Percentiles rank a stretch among this genome's conserved stretches.
Evolutionary conservation across 2,797 vertebrate species (phyloP).

Genomic region (Fringilla coelebs): DNA sequence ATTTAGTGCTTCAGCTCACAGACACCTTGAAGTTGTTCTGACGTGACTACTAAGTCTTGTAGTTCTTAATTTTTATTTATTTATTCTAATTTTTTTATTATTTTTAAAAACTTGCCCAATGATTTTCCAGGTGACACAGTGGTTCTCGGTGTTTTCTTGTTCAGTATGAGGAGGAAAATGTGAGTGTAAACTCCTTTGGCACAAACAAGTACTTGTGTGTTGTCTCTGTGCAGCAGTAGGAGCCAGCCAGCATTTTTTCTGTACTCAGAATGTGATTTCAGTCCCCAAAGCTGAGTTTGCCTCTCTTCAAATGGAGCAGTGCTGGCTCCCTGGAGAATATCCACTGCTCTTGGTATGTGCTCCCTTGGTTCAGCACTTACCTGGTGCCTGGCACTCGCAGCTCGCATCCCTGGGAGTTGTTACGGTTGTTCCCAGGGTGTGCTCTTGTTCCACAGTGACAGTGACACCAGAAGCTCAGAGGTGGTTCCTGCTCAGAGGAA

Average conservation of each 20-base stretch:
- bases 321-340: neutral
- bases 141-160: neutral
- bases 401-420: neutral
- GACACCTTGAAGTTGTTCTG: neutral
- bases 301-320: neutral
- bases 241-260: neutral
- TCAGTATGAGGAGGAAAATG: neutral
- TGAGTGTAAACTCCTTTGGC: neutral
- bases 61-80: neutral
- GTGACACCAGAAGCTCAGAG: neutral
- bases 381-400: neutral
- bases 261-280: neutral
- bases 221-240: neutral
- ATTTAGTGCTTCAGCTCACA: neutral
- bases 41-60: neutral
- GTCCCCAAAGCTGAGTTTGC: neutral
- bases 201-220: neutral
- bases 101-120: neutral
- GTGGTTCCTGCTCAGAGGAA: rapidly evolving
- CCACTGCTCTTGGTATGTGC: neutral
- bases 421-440: rapidly evolving
- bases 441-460: rapidly evolving
- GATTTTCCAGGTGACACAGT: neutral
- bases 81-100: neutral
- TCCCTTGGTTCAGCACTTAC: rapidly evolving